Percentiles rank a stretch among this genome's conserved stretches.
phyloP scores from a whole-genome alignment of 2,797 vertebrate species.

The Periophthalmus magnuspinnatus region DNA sequence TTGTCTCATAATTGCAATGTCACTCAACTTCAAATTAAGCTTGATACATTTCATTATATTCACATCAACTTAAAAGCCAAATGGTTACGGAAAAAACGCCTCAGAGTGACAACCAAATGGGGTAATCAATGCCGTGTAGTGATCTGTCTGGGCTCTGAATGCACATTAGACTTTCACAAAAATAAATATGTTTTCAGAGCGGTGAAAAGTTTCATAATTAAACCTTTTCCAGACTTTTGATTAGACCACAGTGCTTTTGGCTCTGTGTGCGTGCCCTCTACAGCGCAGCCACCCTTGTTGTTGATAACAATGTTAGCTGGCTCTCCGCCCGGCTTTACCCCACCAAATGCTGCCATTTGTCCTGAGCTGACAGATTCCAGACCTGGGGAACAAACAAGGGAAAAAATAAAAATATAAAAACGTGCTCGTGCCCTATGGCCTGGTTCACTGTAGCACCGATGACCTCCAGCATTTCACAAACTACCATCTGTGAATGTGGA shows the following conservation, averaged over 20 bases:
- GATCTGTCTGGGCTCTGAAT: constrained; percentile 1
- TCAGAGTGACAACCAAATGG: not conserved
- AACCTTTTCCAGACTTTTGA: not conserved
- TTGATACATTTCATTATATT: not conserved
- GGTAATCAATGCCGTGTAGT: constrained; percentile 1
- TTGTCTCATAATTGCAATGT: not conserved
- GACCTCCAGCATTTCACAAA: constrained; percentile 45
- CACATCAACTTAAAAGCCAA: not conserved
- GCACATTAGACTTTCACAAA: not conserved
- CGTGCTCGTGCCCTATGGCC: constrained; percentile 30
- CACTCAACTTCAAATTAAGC: not conserved
- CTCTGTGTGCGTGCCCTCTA: constrained; percentile 54
- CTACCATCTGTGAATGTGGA: constrained; percentile 58
- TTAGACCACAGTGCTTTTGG: constrained; percentile 20
- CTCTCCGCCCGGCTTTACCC: constrained; percentile 39
- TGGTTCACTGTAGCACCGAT: constrained; percentile 34
- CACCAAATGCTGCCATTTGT: constrained; percentile 59
- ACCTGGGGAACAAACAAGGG: constrained; percentile 43
- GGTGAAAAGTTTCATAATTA: constrained; percentile 8
- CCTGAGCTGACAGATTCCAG: constrained; percentile 69
- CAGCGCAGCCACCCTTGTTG: constrained; percentile 48
- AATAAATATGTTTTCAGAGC: not conserved
- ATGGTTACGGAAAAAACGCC: not conserved
- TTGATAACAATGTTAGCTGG: constrained; percentile 59
- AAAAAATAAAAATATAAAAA: constrained; percentile 16